Conservation (phyloP, 1,140 invertebrate species). For the Manduca sexta region DNA sequence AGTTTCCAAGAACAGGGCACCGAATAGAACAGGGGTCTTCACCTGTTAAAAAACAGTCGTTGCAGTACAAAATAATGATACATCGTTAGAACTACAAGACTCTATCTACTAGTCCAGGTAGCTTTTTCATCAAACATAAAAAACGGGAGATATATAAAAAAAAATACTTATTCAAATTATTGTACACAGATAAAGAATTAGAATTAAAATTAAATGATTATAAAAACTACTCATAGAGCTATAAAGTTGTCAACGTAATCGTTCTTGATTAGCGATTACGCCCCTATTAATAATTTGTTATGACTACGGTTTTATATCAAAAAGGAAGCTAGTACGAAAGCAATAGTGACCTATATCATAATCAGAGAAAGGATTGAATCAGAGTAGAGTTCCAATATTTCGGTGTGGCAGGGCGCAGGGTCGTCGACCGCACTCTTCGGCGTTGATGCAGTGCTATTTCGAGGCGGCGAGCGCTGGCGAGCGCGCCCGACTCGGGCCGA, state of each 20-base stretch:
- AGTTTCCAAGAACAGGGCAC: too few relatives aligned
- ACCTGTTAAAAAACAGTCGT: too few relatives aligned
- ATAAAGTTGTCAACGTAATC: slow-evolving; percentile 3
- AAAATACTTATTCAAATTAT: not conserved
- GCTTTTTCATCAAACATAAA: too few relatives aligned
- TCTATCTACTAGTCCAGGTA: too few relatives aligned
- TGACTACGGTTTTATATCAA: slow-evolving; percentile 7
- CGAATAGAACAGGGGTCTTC: too few relatives aligned
- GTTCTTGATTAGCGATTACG: not conserved
- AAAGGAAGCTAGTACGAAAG: slow-evolving; percentile 9
- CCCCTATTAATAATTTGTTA: slow-evolving; percentile 4
- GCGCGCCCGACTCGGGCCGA: slow-evolving; percentile 35
- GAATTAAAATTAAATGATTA: not conserved
- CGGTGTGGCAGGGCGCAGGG: slow-evolving; percentile 55
- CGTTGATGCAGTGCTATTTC: slow-evolving; percentile 62
- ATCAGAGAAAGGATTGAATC: slow-evolving; percentile 39
- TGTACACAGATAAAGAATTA: not conserved
- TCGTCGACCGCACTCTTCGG: slow-evolving; percentile 60
- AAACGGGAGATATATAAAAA: too few relatives aligned
- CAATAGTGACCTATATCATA: slow-evolving; percentile 31
- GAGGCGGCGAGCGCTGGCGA: slow-evolving; percentile 51
- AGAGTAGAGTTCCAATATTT: slow-evolving; percentile 58
- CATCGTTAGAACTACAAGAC: too few relatives aligned
- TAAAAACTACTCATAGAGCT: not conserved
- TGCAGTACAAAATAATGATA: too few relatives aligned